Evolutionary conservation across 2,888 invertebrate species (phyloP), one percentile per base, ranked within the genome.

Genomic region (Polylopha cassiicola): DNA sequence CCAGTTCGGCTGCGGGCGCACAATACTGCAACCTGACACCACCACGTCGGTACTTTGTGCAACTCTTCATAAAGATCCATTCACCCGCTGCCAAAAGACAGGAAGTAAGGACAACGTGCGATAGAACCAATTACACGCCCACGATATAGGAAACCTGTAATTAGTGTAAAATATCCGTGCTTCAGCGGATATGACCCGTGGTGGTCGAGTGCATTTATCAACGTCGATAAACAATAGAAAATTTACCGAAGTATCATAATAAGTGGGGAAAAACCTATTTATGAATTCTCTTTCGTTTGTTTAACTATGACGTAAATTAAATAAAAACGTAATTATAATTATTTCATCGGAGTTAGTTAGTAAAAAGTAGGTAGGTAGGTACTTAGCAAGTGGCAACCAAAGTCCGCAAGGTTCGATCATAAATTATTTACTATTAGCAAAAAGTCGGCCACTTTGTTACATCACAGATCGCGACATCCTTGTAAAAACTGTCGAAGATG

Each of bases 81-180:
- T 69, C 62, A 70, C 50, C 41, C 51, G 51, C 50, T 31, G 59
- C 68, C 73, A 78, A 82, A 80, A 77, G 79, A 73, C 85, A 81
- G 85, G 84, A 84, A 84, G 81, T 76, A 65, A 73, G 74, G 73
- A 80, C 75, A 76, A 65, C 69, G 69, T 63, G 63, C 73, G 73
- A 81, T 79, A 72, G 67, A 73, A 69, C 80, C 78, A 82, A 84
- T 81, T 78, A 75, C 73, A 73, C 85, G 81, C 85, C 84, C 75
- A 73, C 76, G 85, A 67, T 58, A 85, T 70, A 55, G 60, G 81
- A 84, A 81, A 80, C 84, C 82, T 51, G 76, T 69, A 84, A 85
- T 84, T 85, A 84, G 72, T 72, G 82, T 76, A 76, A 78, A 72
- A 69, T 74, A 82, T 74, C 65, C 64, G 62, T 63, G 60, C 47